phyloP scores from a whole-genome alignment of 1,140 invertebrate genomes.

The Thalassaphorura encarpata region DNA sequence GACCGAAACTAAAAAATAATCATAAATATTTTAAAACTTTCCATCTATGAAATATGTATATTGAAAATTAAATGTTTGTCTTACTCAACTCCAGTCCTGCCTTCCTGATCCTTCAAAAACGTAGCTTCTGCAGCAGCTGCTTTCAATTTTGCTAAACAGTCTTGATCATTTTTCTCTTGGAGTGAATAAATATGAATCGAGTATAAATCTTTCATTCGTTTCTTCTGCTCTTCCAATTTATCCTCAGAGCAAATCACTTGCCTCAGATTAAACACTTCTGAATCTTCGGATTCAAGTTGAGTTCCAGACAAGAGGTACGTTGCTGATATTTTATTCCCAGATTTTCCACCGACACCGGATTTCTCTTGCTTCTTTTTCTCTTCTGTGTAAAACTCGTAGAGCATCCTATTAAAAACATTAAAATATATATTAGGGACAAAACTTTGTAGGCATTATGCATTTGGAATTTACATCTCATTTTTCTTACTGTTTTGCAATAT shows the following conservation, averaged over 20 bases:
- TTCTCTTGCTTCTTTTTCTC: not conserved
- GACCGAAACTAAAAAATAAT: not conserved
- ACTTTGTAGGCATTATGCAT: not conserved
- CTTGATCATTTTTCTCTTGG: too few relatives aligned
- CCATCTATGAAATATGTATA: too few relatives aligned
- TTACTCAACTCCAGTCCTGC: slow-evolving; percentile 8
- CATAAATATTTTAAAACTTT: not conserved
- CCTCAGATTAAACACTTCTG: not conserved
- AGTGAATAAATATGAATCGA: slow-evolving; percentile 23
- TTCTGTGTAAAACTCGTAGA: slow-evolving; percentile 20
- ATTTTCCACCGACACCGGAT: too few relatives aligned
- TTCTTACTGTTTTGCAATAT: slow-evolving; percentile 32
- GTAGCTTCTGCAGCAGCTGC: not conserved
- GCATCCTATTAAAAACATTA: slow-evolving; percentile 21
- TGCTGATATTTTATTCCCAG: slow-evolving; percentile 13
- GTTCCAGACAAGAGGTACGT: slow-evolving; percentile 23
- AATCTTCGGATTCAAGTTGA: not conserved
- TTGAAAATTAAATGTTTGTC: not conserved
- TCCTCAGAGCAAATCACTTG: slow-evolving; percentile 11
- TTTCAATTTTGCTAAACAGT: slow-evolving; percentile 5
- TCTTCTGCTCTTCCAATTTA: slow-evolving; percentile 9
- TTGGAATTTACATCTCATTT: not conserved
- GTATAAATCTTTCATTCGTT: slow-evolving; percentile 10
- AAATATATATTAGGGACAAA: not conserved
- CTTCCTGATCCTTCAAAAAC: not conserved